These are phyloP conservation scores for Erebia ligea DNA, from an alignment of 2,888 invertebrate species.

Conservation along the genomic window DNA sequence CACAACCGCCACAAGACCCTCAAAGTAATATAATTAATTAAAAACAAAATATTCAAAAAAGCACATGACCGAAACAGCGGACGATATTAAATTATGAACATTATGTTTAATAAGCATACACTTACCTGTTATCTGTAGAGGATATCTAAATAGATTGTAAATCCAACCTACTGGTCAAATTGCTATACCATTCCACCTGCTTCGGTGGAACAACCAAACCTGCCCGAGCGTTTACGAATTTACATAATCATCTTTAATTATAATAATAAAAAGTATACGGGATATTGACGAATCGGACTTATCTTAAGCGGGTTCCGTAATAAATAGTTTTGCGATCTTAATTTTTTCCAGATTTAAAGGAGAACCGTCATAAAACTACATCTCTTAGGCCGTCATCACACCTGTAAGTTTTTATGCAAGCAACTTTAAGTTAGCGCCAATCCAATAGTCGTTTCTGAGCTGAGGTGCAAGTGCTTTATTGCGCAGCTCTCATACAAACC, in stretches of 20 bases:
- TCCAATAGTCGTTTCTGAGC: too few species aligned
- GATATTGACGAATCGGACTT: background rate
- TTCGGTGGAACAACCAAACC: conserved; percentile 1
- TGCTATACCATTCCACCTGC: conserved; percentile 4
- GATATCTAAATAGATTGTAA: conserved; percentile 32
- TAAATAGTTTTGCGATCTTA: background rate
- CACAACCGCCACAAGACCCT: background rate
- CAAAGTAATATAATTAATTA: background rate
- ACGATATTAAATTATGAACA: conserved; percentile 12
- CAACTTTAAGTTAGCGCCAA: too few species aligned
- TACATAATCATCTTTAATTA: conserved; percentile 28
- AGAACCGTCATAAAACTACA: too few species aligned
- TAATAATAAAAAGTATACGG: background rate
- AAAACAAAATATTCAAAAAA: conserved; percentile 11
- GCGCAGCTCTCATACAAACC: too few species aligned
- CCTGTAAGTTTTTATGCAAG: too few species aligned
- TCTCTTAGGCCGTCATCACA: too few species aligned
- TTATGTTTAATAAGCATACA: conserved; percentile 28
- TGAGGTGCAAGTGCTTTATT: too few species aligned
- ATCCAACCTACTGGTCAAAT: background rate
- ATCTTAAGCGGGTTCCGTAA: background rate
- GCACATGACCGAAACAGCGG: background rate
- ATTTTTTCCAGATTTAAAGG: too few species aligned
- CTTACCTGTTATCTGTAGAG: conserved; percentile 26
- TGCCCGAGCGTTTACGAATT: conserved; percentile 17